phyloP scores from a whole-genome alignment of 2,888 invertebrate genomes.

The Polia nebulosa region DNA sequence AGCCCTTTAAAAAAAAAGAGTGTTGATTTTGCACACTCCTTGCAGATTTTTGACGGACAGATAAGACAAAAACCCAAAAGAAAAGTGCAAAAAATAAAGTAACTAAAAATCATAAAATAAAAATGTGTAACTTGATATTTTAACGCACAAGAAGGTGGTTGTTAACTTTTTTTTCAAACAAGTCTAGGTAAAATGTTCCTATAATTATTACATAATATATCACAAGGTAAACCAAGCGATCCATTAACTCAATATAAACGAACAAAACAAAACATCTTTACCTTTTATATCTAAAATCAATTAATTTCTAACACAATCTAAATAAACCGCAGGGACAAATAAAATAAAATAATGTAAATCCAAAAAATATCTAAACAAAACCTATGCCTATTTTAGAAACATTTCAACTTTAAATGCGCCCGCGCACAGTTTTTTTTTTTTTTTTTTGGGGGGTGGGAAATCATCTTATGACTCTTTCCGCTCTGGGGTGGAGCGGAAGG shows the following conservation, averaged over 20 bases:
- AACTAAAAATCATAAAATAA: too few relatives aligned
- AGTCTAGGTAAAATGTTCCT: too few relatives aligned
- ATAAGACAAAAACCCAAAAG: too few relatives aligned
- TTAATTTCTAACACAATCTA: conserved; percentile 10
- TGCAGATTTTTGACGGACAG: not conserved
- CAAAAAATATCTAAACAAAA: conserved; percentile 50
- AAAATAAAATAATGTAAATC: conserved; percentile 38
- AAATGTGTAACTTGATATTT: conserved; percentile 5
- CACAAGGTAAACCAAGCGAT: not conserved
- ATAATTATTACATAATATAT: conserved; percentile 25
- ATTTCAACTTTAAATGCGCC: conserved; percentile 65
- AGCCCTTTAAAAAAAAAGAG: not conserved
- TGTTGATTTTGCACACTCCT: not conserved
- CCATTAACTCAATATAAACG: not conserved
- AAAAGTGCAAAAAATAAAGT: too few relatives aligned
- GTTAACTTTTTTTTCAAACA: not conserved
- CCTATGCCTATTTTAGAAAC: conserved; percentile 68
- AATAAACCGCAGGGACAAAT: conserved; percentile 22
- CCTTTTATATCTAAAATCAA: conserved; percentile 2
- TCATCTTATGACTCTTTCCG: too few relatives aligned
- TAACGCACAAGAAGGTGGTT: not conserved
- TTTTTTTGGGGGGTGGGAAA: too few relatives aligned
- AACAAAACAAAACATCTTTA: not conserved
- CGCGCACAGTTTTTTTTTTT: conserved; percentile 49
- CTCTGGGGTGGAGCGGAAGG: too few relatives aligned